phyloP scores from a whole-genome alignment of 2,113 vertebrate genomes.

The Salminus brasiliensis region DNA sequence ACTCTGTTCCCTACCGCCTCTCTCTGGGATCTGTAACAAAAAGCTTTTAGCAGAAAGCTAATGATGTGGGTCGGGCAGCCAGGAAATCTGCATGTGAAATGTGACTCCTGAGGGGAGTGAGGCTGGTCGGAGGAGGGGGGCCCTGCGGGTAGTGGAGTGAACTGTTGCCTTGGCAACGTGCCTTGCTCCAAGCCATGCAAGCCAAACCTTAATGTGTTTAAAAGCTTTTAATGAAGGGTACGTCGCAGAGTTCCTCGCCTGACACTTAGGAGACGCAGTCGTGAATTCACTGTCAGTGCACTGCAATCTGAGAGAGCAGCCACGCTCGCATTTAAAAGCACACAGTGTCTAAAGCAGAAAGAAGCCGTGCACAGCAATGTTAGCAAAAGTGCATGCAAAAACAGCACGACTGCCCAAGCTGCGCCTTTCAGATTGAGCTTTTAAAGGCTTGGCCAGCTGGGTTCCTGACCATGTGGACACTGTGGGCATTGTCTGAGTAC shows the following conservation, averaged over 20 bases:
- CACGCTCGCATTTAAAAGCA: background rate
- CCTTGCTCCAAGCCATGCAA: slow-evolving; percentile 59
- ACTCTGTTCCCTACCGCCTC: slow-evolving; percentile 61
- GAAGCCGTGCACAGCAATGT: background rate
- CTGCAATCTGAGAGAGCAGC: background rate
- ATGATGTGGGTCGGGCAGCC: slow-evolving; percentile 87
- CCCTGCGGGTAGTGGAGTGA: slow-evolving; percentile 27
- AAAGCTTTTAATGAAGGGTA: slow-evolving; percentile 77
- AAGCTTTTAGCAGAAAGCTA: slow-evolving; percentile 99
- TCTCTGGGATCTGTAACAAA: slow-evolving; percentile 85
- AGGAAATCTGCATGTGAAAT: slow-evolving; percentile 89
- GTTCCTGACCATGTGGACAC: slow-evolving; percentile 2
- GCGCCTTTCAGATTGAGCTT: background rate
- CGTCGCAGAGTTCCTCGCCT: background rate
- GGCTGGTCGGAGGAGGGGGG: slow-evolving; percentile 32
- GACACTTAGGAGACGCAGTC: slow-evolving; percentile 1
- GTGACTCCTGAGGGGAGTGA: slow-evolving; percentile 71
- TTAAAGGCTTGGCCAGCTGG: background rate
- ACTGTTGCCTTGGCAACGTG: slow-evolving; percentile 73
- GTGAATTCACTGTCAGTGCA: background rate
- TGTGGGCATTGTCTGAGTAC: background rate
- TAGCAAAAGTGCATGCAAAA: background rate
- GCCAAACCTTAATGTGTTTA: slow-evolving; percentile 70
- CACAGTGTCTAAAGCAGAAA: background rate
- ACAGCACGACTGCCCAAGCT: background rate